Conservation (phyloP, 2,113 vertebrate genomes). For the Todiramphus chloris region DNA sequence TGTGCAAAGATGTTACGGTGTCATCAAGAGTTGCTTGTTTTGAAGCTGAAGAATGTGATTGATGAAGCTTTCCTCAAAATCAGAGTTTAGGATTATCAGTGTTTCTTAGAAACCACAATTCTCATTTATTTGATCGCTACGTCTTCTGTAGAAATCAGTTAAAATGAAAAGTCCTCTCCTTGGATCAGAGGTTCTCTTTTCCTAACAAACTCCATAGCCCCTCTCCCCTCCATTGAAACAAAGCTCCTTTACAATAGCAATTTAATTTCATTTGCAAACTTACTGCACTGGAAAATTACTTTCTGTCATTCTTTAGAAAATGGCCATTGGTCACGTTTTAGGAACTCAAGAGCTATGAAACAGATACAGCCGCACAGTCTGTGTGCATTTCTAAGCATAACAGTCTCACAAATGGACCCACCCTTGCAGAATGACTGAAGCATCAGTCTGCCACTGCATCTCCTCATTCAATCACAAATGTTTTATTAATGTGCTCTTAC, state of each 20-base stretch:
- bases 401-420: not conserved
- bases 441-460: not conserved
- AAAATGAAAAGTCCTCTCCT: not conserved
- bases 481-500: not conserved
- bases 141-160: not conserved
- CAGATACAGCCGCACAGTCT: not conserved
- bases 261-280: not conserved
- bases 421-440: not conserved
- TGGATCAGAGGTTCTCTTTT: not conserved
- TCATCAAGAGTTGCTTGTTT: not conserved
- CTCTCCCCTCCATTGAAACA: not conserved
- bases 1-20: not conserved
- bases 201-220: not conserved
- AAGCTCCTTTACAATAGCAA: not conserved
- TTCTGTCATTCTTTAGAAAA: not conserved
- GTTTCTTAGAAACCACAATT: not conserved
- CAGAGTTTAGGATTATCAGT: not conserved
- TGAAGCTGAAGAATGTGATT: conserved; percentile 4
- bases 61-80: conserved; percentile 17
- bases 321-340: not conserved
- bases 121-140: not conserved
- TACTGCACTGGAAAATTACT: not conserved
- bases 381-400: not conserved
- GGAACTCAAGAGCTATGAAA: not conserved
- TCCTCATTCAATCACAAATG: not conserved